Percentiles rank a stretch among this genome's conserved stretches.
These are phyloP conservation scores for Oncorhynchus keta DNA, from an alignment of 2,113 vertebrate species.

Conservation along the genomic window DNA sequence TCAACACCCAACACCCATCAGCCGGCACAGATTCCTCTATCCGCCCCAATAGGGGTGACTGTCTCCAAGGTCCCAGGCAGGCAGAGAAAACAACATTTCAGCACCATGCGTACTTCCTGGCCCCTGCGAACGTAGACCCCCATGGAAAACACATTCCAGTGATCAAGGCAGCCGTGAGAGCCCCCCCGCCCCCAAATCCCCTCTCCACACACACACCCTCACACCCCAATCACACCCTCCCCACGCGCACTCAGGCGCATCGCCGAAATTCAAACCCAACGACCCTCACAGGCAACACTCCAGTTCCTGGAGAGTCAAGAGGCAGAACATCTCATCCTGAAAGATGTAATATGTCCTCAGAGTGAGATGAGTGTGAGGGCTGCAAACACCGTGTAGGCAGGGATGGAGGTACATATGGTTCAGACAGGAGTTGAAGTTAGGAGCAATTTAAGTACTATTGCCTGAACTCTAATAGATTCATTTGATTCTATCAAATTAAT, in stretches of 20 bases:
- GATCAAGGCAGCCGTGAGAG: conserved; percentile 64
- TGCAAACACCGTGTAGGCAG: conserved; percentile 41
- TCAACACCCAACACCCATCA: conserved; percentile 20
- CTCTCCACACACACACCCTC: neutral
- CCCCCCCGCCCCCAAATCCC: conserved; percentile 14
- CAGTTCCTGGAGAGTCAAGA: conserved; percentile 9
- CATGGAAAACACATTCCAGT: conserved; percentile 69
- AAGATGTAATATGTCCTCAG: conserved; percentile 50
- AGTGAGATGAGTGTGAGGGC: conserved; percentile 24
- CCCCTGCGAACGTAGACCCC: conserved; percentile 55
- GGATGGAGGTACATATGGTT: conserved; percentile 10
- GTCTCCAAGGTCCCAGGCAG: conserved; percentile 39
- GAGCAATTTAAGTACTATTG: neutral
- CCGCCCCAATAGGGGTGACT: conserved; percentile 61
- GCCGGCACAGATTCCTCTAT: conserved; percentile 34
- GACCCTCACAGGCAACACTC: conserved; percentile 25
- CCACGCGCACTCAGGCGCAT: conserved; percentile 60
- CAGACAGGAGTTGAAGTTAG: conserved; percentile 3
- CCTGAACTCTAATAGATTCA: neutral
- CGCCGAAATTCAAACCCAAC: conserved; percentile 60
- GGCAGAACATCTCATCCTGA: conserved; percentile 49
- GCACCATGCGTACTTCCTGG: conserved; percentile 57
- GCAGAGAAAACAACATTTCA: conserved; percentile 35
- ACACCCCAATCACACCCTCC: conserved; percentile 53
- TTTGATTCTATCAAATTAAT: too few species aligned